Percentiles rank a stretch among this genome's conserved stretches.
These are phyloP conservation scores for Cliona cf. orientalis DNA, from an alignment of 37 sponge, comb jelly and placozoan genomes.

Conservation along the genomic window DNA sequence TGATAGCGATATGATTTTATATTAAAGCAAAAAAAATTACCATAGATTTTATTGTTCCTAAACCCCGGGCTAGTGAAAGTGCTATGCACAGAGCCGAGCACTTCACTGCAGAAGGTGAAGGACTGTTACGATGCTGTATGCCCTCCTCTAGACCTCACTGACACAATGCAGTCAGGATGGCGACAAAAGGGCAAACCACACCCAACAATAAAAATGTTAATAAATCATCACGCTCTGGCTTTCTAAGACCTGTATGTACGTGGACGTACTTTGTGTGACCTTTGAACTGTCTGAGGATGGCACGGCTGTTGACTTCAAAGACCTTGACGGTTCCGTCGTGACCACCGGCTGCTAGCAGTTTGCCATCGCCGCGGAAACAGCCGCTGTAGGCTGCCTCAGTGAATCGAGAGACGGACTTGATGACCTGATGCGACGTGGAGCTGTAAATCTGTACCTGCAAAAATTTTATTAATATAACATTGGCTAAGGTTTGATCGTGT, in stretches of 20 bases:
- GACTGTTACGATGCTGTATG: neutral
- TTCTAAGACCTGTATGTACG: no score
- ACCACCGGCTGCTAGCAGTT: constrained; percentile 86
- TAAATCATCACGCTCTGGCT: no score
- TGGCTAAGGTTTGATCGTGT: neutral
- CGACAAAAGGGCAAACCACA: constrained; percentile 18
- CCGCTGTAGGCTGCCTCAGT: constrained; percentile 84
- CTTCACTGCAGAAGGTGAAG: no score
- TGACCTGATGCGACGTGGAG: constrained; percentile 56
- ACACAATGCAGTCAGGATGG: constrained; percentile 22
- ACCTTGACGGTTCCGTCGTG: constrained; percentile 89
- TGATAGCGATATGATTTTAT: no score
- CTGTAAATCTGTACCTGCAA: constrained; percentile 86
- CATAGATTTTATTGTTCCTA: no score
- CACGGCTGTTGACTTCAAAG: constrained; percentile 79
- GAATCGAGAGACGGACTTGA: constrained; percentile 79
- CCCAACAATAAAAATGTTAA: neutral
- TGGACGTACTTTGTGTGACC: constrained; percentile 78
- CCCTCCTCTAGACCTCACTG: constrained; percentile 46
- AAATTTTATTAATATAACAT: neutral
- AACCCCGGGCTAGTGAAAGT: no score
- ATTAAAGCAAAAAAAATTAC: no score
- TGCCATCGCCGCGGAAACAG: constrained; percentile 85
- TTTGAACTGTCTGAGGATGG: constrained; percentile 79
- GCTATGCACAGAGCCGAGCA: no score